Evolutionary conservation across 2,888 invertebrate genomes (phyloP), one percentile per base, ranked within the genome.

Genomic region (Apotomis turbidana): DNA sequence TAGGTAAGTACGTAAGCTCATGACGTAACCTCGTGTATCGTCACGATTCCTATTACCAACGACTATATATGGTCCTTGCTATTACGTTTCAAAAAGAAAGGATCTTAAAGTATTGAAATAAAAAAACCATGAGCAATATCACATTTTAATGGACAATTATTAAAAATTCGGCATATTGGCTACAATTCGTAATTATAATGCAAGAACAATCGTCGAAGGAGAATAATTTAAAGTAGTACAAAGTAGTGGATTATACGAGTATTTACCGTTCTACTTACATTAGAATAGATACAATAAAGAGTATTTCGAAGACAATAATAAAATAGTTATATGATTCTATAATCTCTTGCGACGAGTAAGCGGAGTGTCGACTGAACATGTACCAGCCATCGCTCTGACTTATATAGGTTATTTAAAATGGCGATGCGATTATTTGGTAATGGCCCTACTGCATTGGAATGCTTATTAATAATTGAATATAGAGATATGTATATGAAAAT

Each of bases 121-220:
- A 71, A 71, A 68, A 38, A 0, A 6, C n/a, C 62, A 54, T n/a
- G 52, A 68, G 78, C 82, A 85, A 83, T 91, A 91, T 92, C 90
- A 92, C 90, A 90, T 86, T 92, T 91, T 92, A 92, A 88, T 92
- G 90, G 91, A 91, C 91, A 91, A 86, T 83, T 82, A 85, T 83
- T 84, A 79, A 69, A 79, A 79, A 78, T 77, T 79, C 78, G 76
- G 72, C 82, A 84, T 80, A 83, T 79, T 74, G 76, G 71, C 76
- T 79, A 81, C 76, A 80, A 76, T 78, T 80, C 81, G 9, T 49
- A 49, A 41, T 81, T 82, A 80, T 77, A 76, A 75, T 76, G 74
- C 76, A 74, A 68, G 72, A 68, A 68, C 51, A 64, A 58, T 63
- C 46, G 58, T 63, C 62, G 63, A 72, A 72, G 68, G 12, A 72